Base-by-base conservation (phyloP, 1,140 invertebrate genomes). In the Glomeris maerens region DNA sequence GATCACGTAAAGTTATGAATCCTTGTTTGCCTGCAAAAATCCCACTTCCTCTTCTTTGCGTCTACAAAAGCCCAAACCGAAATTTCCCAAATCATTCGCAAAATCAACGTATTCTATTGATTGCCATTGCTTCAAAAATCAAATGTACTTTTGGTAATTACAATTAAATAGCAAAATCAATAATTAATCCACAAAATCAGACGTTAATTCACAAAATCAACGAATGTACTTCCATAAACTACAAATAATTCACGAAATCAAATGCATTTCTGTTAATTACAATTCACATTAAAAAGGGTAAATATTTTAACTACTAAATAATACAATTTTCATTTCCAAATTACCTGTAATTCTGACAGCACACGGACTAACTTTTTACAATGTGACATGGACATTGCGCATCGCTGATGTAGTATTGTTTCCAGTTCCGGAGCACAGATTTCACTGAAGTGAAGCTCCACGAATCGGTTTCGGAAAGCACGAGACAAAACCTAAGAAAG, bases 391-490 rank as follows among this genome's bases (percentile, higher is more conserved):
- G 94, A 84, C 60, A 99, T 79, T 7, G 79, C 72, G 69, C 93
- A 98, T 55, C 91, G 73, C 60, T 86, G 71, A 61, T 94, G 80
- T 13, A 99, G 73, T 65, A 99, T 99, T 13, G 72, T 78, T 66
- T 90, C 81, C 29, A 99, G 66, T 64, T 99, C 95, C 1, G 67
- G 61, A 28, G 80, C 70, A 0, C 95, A 94, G 62, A 98, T 92
- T 62, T 95, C 89, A 64, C 90, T 83, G 66, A 98, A 98, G 66
- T 98, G 92, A 3, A 99, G 70, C 61, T 98, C 93, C 31, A 98
- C 84, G 67, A 99, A 99, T 54, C 96, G 74, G 67, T 98, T 98
- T 59, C 93, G 78, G 60, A 99, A 98, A 0, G 95, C 95, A 59
- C 93, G 73, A 0, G 94, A 98, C 10, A 99, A 66, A 48, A 90